Percentiles rank a stretch among this genome's conserved stretches.
Conservation (phyloP, 1,140 invertebrate species). For the Caenorhabditis latens region DNA sequence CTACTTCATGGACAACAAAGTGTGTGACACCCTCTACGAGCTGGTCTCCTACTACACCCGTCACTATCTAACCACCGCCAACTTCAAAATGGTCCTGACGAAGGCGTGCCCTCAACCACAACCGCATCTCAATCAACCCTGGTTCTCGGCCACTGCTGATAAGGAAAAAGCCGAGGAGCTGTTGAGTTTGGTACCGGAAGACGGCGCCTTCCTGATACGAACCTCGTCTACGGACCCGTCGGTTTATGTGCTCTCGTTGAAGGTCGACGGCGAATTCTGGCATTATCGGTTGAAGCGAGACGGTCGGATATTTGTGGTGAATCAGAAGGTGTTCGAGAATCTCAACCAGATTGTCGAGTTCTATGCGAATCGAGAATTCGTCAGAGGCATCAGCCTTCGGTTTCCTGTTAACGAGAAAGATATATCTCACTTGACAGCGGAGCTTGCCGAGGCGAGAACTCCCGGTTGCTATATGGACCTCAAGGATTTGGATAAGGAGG, state of each 20-base stretch:
- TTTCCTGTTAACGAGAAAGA: constrained; percentile 75
- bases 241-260: constrained; percentile 76
- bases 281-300: constrained; percentile 77
- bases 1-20: constrained; percentile 74
- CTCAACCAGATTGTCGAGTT: constrained; percentile 77
- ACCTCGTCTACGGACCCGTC: constrained; percentile 72
- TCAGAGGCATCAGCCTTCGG: constrained; percentile 73
- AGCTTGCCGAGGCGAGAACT: constrained; percentile 27
- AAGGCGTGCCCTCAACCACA: constrained; percentile 76
- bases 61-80: constrained; percentile 71
- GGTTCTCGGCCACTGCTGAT: constrained; percentile 73
- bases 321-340: constrained; percentile 77
- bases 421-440: constrained; percentile 68
- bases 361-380: constrained; percentile 72
- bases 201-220: constrained; percentile 75
- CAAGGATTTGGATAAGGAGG: constrained; percentile 74
- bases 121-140: constrained; percentile 75
- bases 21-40: constrained; percentile 76
- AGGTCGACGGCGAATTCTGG: constrained; percentile 74
- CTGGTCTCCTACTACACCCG: constrained; percentile 77
- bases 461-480: constrained; percentile 76
- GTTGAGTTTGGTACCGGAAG: constrained; percentile 71
- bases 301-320: constrained; percentile 76
- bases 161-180: constrained; percentile 74
- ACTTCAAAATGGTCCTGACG: constrained; percentile 70